Conservation (phyloP, 2,113 vertebrate genomes). For the Otolemur garnettii region DNA sequence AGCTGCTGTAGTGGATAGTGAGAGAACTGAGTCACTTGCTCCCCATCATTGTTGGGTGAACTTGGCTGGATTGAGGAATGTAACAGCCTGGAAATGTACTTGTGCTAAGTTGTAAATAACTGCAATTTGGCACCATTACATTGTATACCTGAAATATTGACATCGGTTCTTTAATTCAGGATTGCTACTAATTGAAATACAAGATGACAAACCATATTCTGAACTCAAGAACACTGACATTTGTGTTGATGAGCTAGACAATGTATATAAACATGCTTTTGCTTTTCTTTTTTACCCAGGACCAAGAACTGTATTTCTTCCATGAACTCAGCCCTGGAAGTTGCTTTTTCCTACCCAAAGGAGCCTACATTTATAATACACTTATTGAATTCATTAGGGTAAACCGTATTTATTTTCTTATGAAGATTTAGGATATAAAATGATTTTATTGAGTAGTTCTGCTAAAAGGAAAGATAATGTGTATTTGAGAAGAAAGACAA, state of each 20-base stretch:
- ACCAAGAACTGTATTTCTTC: conserved; percentile 99
- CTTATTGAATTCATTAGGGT: conserved; percentile 96
- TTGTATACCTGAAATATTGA: background rate
- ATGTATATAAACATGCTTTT: background rate
- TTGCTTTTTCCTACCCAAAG: conserved; percentile 98
- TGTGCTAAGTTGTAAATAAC: background rate
- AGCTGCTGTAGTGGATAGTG: background rate
- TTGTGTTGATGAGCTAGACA: background rate
- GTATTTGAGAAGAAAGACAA: conserved; percentile 13
- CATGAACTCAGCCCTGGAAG: conserved; percentile 98
- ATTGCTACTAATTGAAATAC: background rate
- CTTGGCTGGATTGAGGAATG: background rate
- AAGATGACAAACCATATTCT: background rate
- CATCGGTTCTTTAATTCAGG: background rate
- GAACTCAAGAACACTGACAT: background rate
- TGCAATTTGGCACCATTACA: accelerated
- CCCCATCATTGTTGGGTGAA: background rate
- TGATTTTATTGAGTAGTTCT: conserved; percentile 37
- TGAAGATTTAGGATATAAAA: background rate
- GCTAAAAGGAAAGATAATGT: background rate
- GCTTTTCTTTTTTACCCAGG: conserved; percentile 87
- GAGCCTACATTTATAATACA: conserved; percentile 96
- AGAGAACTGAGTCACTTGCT: background rate
- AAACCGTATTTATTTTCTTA: conserved; percentile 81
- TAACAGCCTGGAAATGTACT: background rate